Percentiles rank a stretch among this genome's conserved stretches.
These are phyloP conservation scores for Lontra canadensis DNA, from an alignment of 2,113 vertebrate species.

Conservation along the genomic window DNA sequence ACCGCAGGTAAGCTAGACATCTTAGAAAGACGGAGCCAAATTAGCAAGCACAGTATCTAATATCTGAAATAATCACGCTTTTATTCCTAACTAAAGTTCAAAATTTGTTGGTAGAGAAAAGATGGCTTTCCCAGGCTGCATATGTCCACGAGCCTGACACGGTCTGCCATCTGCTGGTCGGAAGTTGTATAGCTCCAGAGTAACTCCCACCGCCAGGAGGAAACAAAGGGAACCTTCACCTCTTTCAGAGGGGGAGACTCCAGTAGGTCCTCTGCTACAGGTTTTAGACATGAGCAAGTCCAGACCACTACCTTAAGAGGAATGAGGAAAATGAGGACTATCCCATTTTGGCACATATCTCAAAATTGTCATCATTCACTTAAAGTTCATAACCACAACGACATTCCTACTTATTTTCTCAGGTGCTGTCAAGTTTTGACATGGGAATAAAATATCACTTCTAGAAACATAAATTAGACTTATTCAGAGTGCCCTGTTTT, in stretches of 20 bases:
- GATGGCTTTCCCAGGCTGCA: background rate
- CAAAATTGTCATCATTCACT: conserved; percentile 33
- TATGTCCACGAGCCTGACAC: background rate
- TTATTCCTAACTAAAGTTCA: background rate
- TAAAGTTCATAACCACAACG: conserved; percentile 17
- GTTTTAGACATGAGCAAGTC: background rate
- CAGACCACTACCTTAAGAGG: background rate
- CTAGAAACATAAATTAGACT: conserved; percentile 12
- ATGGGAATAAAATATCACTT: background rate
- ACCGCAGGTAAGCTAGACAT: background rate
- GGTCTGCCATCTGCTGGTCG: conserved; percentile 72
- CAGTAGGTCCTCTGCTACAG: background rate
- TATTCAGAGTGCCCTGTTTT: background rate
- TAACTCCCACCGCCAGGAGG: background rate
- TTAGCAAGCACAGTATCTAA: background rate
- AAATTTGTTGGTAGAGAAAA: background rate
- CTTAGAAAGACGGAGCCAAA: background rate
- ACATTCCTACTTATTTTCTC: conserved; percentile 33
- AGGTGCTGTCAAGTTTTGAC: conserved; percentile 41
- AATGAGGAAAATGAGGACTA: background rate
- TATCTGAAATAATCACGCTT: background rate
- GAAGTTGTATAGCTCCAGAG: background rate
- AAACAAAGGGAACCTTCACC: background rate
- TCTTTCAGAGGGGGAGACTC: background rate
- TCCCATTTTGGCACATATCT: background rate